Conservation (phyloP, 1,140 invertebrate genomes). For the Temnothorax nylanderi region DNA sequence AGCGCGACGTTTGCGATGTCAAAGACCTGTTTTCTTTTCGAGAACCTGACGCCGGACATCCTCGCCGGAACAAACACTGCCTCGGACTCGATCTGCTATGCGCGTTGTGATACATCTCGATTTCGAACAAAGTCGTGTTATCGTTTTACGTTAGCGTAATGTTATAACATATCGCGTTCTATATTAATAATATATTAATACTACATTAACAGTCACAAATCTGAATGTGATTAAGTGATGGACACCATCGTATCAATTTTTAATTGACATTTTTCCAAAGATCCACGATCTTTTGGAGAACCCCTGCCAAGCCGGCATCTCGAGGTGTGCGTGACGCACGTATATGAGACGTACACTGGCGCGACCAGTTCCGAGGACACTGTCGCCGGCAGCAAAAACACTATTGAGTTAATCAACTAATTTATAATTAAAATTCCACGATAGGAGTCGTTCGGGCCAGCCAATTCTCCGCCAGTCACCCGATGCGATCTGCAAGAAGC, state of each 20-base stretch:
- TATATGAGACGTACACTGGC: conserved; percentile 52
- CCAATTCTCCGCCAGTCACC: conserved; percentile 56
- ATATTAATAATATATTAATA: not conserved
- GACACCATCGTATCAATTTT: not conserved
- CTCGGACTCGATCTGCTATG: conserved; percentile 9
- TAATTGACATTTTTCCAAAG: not conserved
- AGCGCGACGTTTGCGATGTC: conserved; percentile 37
- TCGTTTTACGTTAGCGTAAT: not conserved
- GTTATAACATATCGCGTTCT: not conserved
- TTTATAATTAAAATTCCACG: conserved; percentile 86
- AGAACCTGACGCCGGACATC: conserved; percentile 40
- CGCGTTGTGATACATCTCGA: conserved; percentile 2
- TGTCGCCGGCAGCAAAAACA: conserved; percentile 83
- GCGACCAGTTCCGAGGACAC: conserved; percentile 74
- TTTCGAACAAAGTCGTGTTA: not conserved
- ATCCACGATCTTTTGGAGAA: conserved; percentile 70
- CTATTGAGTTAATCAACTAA: conserved; percentile 87
- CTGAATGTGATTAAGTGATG: not conserved
- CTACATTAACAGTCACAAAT: not conserved
- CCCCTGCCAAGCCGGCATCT: conserved; percentile 73
- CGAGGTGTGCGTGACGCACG: conserved; percentile 69
- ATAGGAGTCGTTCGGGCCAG: conserved; percentile 72
- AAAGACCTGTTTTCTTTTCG: conserved; percentile 44
- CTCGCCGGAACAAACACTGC: conserved; percentile 9
- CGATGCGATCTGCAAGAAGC: conserved; percentile 77